Percentiles rank a stretch among this genome's conserved stretches.
These are phyloP conservation scores for Etheostoma perlongum DNA, from an alignment of 2,797 vertebrate genomes.

Conservation along the genomic window DNA sequence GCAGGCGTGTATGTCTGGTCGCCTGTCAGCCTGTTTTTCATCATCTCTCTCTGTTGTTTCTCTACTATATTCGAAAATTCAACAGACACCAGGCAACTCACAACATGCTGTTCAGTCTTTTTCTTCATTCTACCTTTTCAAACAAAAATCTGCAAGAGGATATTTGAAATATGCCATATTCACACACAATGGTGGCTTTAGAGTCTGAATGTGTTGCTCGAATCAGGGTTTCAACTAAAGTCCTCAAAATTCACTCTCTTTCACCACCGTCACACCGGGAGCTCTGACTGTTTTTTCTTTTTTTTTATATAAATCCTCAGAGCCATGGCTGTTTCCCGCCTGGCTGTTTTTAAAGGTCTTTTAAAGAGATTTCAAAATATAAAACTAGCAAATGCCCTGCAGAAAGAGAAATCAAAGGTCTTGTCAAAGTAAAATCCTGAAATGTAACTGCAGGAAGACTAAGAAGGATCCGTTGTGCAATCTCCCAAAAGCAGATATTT, in stretches of 20 bases:
- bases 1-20: background rate
- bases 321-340: background rate
- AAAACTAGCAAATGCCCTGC: slow-evolving; percentile 25
- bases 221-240: background rate
- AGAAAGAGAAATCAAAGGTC: slow-evolving; percentile 33
- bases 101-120: background rate
- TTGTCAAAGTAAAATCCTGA: slow-evolving; percentile 23
- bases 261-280: background rate
- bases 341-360: background rate
- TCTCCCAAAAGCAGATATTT: slow-evolving; percentile 49
- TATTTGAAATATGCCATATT: background rate
- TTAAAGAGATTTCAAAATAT: slow-evolving; percentile 3
- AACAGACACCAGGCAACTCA: background rate
- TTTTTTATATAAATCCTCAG: slow-evolving; percentile 31
- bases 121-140: background rate
- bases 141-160: background rate
- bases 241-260: background rate
- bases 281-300: slow-evolving; percentile 35
- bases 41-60: background rate
- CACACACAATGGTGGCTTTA: background rate
- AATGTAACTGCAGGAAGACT: slow-evolving; percentile 37
- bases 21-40: slow-evolving; percentile 6
- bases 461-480: slow-evolving; percentile 37
- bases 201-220: background rate
- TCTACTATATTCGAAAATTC: slow-evolving; percentile 13